Evolutionary conservation across 2,113 vertebrate genomes (phyloP).

Genomic region (Carassius gibelio): DNA sequence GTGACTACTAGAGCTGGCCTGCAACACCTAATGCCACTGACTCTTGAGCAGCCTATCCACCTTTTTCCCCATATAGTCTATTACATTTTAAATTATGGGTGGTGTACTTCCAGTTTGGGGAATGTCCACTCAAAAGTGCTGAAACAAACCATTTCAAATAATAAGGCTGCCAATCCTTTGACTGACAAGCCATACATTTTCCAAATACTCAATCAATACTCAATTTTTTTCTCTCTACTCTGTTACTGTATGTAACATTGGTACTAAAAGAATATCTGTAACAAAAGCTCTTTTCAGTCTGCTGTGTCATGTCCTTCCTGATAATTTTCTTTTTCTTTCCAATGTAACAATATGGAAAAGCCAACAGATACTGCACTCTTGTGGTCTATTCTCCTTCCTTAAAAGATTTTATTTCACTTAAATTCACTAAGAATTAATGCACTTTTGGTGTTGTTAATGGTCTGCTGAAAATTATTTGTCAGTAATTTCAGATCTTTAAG

Average conservation of each 20-base stretch:
- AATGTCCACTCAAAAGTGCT: neutral
- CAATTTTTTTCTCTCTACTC: too few species aligned
- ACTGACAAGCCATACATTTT: neutral
- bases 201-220: neutral
- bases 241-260: neutral
- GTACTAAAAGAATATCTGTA: neutral
- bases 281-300: neutral
- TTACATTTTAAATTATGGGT: neutral
- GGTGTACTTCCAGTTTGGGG: neutral
- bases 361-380: neutral
- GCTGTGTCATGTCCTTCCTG: neutral
- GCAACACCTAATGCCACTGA: neutral
- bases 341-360: neutral
- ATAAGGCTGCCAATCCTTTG: neutral
- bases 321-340: neutral
- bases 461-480: neutral
- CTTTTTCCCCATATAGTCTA: neutral
- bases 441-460: neutral
- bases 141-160: neutral
- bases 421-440: neutral
- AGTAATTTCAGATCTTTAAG: neutral
- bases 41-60: neutral
- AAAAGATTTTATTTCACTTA: too few species aligned
- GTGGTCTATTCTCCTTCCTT: neutral
- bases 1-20: conserved; percentile 24